phyloP scores from a whole-genome alignment of 2,113 vertebrate genomes.

The Delphinus delphis region DNA sequence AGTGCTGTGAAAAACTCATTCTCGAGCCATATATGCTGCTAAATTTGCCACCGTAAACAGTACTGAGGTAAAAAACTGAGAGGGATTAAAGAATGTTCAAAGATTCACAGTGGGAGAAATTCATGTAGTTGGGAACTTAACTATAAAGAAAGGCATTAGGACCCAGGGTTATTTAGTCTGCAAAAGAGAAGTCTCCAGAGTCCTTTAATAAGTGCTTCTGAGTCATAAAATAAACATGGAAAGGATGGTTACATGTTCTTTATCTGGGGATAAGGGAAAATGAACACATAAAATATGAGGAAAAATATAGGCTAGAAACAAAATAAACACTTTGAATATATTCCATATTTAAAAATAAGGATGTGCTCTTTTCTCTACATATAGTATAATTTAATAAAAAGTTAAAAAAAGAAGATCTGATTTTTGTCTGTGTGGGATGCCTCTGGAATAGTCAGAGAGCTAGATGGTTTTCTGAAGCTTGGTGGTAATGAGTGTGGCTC shows the following conservation, averaged over 20 bases:
- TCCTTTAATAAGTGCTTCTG: constrained; percentile 8
- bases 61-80: neutral
- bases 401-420: neutral
- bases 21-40: neutral
- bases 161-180: neutral
- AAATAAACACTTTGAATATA: neutral
- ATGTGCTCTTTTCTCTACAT: neutral
- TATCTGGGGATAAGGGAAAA: neutral
- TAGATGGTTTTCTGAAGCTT: neutral
- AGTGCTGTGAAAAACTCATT: constrained; percentile 26
- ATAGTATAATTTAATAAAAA: neutral
- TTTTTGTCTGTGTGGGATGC: neutral
- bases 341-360: constrained; percentile 10
- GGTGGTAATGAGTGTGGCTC: neutral
- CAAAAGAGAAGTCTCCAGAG: neutral
- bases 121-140: neutral
- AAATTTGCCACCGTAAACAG: neutral
- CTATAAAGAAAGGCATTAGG: neutral
- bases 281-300: neutral
- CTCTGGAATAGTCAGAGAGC: neutral
- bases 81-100: neutral
- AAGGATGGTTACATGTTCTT: neutral
- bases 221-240: neutral
- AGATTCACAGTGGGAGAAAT: constrained; percentile 31
- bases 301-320: neutral